phyloP scores from a whole-genome alignment of 2,888 invertebrate species.

The Andrena haemorrhoa region DNA sequence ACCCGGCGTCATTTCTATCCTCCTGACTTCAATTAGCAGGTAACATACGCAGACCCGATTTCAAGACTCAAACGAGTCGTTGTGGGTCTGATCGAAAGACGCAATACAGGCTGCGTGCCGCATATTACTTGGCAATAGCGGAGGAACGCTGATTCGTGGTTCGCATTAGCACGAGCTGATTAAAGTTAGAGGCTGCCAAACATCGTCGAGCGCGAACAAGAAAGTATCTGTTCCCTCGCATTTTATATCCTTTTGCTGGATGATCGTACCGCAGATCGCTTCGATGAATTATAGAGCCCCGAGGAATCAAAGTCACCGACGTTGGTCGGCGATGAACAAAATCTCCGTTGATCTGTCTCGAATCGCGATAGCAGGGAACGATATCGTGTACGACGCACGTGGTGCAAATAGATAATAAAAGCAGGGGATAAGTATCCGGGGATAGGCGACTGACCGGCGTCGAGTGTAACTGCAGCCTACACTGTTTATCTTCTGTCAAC shows the following conservation, averaged over 20 bases:
- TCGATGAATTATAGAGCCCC: slow-evolving; percentile 18
- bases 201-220: slow-evolving; percentile 13
- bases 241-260: background rate
- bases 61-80: slow-evolving; percentile 42
- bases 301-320: slow-evolving; percentile 5
- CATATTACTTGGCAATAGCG: background rate
- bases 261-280: background rate
- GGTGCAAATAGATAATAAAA: slow-evolving; percentile 71
- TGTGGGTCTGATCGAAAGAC: slow-evolving; percentile 15
- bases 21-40: slow-evolving; percentile 64
- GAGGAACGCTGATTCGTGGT: slow-evolving; percentile 39
- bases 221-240: slow-evolving; percentile 21
- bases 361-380: slow-evolving; percentile 29
- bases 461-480: slow-evolving; percentile 45
- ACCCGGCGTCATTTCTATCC: slow-evolving; percentile 22
- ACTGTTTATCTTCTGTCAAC: slow-evolving; percentile 71
- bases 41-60: slow-evolving; percentile 41
- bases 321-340: slow-evolving; percentile 11
- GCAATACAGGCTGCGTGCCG: slow-evolving; percentile 13
- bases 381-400: slow-evolving; percentile 56
- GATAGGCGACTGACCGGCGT: slow-evolving; percentile 63
- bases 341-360: slow-evolving; percentile 45
- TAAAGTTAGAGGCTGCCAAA: slow-evolving; percentile 9
- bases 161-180: slow-evolving; percentile 38
- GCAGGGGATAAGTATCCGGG: slow-evolving; percentile 44